Evolutionary conservation across 2,888 invertebrate genomes (phyloP).

Genomic region (Rhingia campestris): DNA sequence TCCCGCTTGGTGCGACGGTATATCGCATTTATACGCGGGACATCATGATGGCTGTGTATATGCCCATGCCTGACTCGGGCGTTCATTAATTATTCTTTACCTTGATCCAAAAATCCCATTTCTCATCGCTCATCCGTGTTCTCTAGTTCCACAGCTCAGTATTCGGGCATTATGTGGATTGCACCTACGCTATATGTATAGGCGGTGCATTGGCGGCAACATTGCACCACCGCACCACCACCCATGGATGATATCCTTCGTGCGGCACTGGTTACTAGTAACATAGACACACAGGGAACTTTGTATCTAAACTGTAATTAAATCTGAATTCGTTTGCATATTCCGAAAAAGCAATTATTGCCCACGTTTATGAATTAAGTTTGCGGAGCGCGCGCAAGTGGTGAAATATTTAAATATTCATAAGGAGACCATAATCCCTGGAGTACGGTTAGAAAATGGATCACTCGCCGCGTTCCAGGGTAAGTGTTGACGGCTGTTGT

Average conservation of each 20-base stretch:
- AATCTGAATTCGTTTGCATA: constrained; percentile 74
- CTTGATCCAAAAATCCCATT: constrained; percentile 63
- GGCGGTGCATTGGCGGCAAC: constrained; percentile 3
- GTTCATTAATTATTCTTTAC: constrained; percentile 66
- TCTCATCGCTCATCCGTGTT: constrained; percentile 66
- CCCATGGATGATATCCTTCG: constrained; percentile 21
- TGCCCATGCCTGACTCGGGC: constrained; percentile 36
- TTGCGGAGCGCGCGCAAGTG: constrained; percentile 41
- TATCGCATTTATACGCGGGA: background rate
- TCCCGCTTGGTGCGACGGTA: constrained; percentile 5
- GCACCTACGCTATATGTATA: background rate
- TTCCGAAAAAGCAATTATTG: constrained; percentile 73
- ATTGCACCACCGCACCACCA: constrained; percentile 6
- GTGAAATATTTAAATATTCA: constrained; percentile 72
- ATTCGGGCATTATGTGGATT: constrained; percentile 1
- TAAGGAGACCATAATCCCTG: constrained; percentile 67
- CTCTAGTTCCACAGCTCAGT: constrained; percentile 22
- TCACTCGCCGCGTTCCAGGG: constrained; percentile 33
- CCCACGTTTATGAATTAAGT: constrained; percentile 72
- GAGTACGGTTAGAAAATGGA: constrained; percentile 67
- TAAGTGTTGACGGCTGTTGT: constrained; percentile 34
- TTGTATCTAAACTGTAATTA: constrained; percentile 73
- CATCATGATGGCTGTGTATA: too few species aligned
- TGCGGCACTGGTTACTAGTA: constrained; percentile 33
- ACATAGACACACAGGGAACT: constrained; percentile 54